These are phyloP conservation scores for Cremastinae sp. DNA, from an alignment of 2,888 invertebrate species.

Conservation along the genomic window DNA sequence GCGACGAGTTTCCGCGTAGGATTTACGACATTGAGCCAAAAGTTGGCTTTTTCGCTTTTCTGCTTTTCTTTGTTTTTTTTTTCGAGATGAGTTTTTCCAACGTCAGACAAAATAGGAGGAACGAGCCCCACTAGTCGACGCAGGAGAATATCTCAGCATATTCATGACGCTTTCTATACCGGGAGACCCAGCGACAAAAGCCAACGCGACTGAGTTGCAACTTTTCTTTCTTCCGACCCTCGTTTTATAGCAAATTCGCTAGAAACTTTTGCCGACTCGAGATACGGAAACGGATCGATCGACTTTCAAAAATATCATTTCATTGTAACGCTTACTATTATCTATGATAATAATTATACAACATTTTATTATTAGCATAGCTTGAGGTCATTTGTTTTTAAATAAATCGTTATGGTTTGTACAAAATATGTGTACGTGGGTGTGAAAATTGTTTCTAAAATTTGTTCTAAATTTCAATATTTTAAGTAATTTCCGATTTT, in stretches of 20 bases:
- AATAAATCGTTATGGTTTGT: too few relatives aligned
- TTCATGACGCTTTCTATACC: conserved; percentile 20
- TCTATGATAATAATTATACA: too few relatives aligned
- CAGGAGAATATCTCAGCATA: conserved; percentile 36
- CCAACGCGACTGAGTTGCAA: not conserved
- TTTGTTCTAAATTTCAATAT: too few relatives aligned
- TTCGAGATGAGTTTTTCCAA: conserved; percentile 49
- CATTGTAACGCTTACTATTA: too few relatives aligned
- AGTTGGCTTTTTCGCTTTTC: not conserved
- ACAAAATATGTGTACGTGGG: too few relatives aligned
- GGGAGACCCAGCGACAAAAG: not conserved
- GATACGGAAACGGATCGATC: too few relatives aligned
- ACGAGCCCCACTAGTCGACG: conserved; percentile 17
- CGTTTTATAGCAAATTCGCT: not conserved
- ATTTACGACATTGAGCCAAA: conserved; percentile 57
- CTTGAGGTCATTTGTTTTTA: too few relatives aligned
- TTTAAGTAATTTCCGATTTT: too few relatives aligned
- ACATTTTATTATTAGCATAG: too few relatives aligned
- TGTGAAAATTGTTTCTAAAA: too few relatives aligned
- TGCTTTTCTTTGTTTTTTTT: conserved; percentile 3
- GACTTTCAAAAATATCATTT: too few relatives aligned
- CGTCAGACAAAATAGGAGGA: conserved; percentile 39
- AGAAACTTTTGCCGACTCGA: too few relatives aligned
- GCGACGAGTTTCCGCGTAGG: conserved; percentile 34
- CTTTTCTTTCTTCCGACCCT: not conserved